Evolutionary conservation across 2,113 vertebrate species (phyloP).

Genomic region (Atlantisia rogersi): DNA sequence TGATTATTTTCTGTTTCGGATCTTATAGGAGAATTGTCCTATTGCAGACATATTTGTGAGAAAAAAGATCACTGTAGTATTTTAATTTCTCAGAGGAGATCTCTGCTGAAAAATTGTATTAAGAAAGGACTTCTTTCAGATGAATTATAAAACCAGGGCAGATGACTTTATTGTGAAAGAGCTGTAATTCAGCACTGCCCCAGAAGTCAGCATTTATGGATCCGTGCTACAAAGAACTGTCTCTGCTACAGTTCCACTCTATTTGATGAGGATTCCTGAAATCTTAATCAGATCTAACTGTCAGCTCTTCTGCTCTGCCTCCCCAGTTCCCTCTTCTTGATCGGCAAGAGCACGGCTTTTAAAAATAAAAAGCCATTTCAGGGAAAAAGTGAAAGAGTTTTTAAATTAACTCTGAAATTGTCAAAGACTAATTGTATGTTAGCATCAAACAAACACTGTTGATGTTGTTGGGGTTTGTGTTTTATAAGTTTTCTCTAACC

Average conservation of each 20-base stretch:
- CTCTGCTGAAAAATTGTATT: slow-evolving; percentile 19
- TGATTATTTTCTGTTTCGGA: slow-evolving; percentile 26
- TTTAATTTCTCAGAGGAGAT: slow-evolving; percentile 60
- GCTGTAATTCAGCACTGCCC: slow-evolving; percentile 2
- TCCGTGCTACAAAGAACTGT: slow-evolving; percentile 43
- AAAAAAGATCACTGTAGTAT: slow-evolving; percentile 14
- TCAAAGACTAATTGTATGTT: slow-evolving; percentile 78
- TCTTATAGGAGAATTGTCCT: not conserved
- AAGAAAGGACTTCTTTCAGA: slow-evolving; percentile 34
- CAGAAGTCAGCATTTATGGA: slow-evolving; percentile 54
- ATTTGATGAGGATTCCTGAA: slow-evolving; percentile 67
- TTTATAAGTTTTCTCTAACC: slow-evolving; percentile 79
- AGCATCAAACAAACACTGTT: slow-evolving; percentile 71
- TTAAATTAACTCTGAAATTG: slow-evolving; percentile 74
- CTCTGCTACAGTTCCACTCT: slow-evolving; percentile 52
- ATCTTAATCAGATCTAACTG: slow-evolving; percentile 62
- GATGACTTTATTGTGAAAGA: slow-evolving; percentile 25
- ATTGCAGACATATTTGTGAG: slow-evolving; percentile 40
- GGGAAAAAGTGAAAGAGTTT: slow-evolving; percentile 31
- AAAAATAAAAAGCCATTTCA: slow-evolving; percentile 57
- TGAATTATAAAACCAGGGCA: slow-evolving; percentile 34
- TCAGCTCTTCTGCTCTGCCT: slow-evolving; percentile 57
- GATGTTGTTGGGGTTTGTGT: slow-evolving; percentile 63
- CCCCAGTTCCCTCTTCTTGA: slow-evolving; percentile 41
- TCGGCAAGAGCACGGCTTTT: slow-evolving; percentile 39